Conservation (phyloP, 2,113 vertebrate species). For the Stigmatopora nigra region DNA sequence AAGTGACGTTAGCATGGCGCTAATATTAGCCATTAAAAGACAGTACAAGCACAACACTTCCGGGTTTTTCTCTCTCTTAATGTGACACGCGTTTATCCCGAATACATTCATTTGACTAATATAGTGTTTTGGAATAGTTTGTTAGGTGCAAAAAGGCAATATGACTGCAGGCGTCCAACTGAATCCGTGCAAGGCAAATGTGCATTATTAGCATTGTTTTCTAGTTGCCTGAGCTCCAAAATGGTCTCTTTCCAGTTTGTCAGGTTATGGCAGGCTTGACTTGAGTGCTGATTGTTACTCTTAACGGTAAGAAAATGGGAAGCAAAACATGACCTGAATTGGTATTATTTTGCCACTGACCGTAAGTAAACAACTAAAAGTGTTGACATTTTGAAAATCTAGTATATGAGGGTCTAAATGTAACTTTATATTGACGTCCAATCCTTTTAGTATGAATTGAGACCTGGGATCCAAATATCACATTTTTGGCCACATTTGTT, state of each 20-base stretch:
- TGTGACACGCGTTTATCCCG: too few species aligned
- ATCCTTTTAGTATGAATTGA: too few species aligned
- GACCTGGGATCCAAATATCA: too few species aligned
- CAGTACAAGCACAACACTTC: background rate
- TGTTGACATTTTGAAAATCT: too few species aligned
- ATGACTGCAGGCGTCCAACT: background rate
- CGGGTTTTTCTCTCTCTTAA: background rate
- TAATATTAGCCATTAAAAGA: constrained; percentile 2
- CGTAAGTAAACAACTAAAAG: too few species aligned
- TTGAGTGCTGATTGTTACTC: too few species aligned
- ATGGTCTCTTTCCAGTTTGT: background rate
- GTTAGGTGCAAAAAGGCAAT: background rate
- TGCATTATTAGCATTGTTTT: background rate
- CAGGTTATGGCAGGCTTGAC: background rate
- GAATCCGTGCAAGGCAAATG: background rate
- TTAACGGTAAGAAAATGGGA: too few species aligned
- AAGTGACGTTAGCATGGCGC: constrained; percentile 3
- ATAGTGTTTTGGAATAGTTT: background rate
- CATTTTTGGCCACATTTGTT: too few species aligned
- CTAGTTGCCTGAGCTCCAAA: background rate
- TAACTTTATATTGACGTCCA: too few species aligned
- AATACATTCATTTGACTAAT: background rate
- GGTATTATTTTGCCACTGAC: too few species aligned
- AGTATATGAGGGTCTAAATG: too few species aligned
- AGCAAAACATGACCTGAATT: too few species aligned